Evolutionary conservation across 2,888 invertebrate genomes (phyloP), one percentile per base, ranked within the genome.

Genomic region (Ceraclea dissimilis): DNA sequence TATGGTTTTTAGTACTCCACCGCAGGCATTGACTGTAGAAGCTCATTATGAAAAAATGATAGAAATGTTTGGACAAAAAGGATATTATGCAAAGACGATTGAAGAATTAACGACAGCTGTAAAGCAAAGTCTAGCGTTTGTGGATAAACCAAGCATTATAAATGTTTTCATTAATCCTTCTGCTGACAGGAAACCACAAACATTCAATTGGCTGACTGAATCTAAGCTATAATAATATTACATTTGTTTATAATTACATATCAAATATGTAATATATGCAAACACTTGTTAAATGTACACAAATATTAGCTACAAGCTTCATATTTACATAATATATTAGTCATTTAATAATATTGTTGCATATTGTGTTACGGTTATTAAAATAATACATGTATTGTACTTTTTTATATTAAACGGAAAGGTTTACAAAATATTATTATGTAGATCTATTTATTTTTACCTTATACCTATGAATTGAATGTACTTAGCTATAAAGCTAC

Each of bases 41-140:
- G 84, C 90, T 1, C 86, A 84, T 54, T 97, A 97, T 69, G 96
- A 97, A 69, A 86, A 88, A 67, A 86, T 97, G 83, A 86, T 93
- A 81, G 83, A 83, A 67, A 83, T 96, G 72, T 93, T 94, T 68
- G 90, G 88, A 2, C 84, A 84, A 55, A 79, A 81, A 59, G 96
- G 96, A 16, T 81, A 86, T 67, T 85, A 89, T 63, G 93, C 90
- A 60, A 81, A 81, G 61, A 90, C 88, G 1, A 81, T 90, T 43
- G 80, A 85, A 0, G 87, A 96, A 66, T 76, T 97, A 47, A 79
- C 85, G 64, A 68, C 70, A 1, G 91, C 93, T 1, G 63, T 96
- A 1, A 78, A 77, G 62, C 76, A 80, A 60, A 81, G 88, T 2
- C 73, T 93, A 47, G 71, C 80, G 60, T 79, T 86, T 31, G 82